Evolutionary conservation across 2,113 vertebrate species (phyloP), one percentile per base, ranked within the genome.

Genomic region (Lynx canadensis): DNA sequence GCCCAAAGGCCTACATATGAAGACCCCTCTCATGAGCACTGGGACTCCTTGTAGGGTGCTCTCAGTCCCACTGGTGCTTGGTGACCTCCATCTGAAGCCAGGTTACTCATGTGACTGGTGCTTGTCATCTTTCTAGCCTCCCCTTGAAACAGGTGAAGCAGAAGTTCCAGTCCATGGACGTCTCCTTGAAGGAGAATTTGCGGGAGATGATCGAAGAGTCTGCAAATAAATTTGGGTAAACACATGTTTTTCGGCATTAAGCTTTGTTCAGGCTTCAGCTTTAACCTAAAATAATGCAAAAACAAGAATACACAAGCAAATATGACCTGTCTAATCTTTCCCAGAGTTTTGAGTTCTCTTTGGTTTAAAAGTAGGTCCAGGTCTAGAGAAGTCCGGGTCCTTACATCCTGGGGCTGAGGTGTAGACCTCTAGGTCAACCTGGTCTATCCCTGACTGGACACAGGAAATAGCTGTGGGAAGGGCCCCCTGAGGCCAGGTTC

Each of bases 101-200:
- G 38, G 1, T 5, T 4, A 1, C 7, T 50, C 27, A 2, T 5
- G 2, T 73, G 31, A 36, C 45, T 7, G 9, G 29, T 2, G 6
- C 11, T 82, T 71, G 12, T 18, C 5, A 2, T 95, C 66, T 83
- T 98, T 90, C 85, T 94, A 99, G 99, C 52, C 99, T 99, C 7
- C 99, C 99, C 50, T 98, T 99, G 88, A 99, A 99, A 97, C 99
- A 99, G 98, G 99, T 99, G 85, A 99, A 99, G 78, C 99, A 99
- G 98, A 99, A 99, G 73, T 99, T 99, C 98, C 98, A 99, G 93
- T 99, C 99, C 52, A 99, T 99, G 99, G 99, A 99, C 82, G 98
- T 99, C 41, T 98, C 99, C 0, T 98, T 99, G 98, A 99, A 99
- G 98, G 99, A 99, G 98, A 99, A 99, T 97, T 98, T 99, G 50